These are phyloP conservation scores for Athalia rosae DNA, from an alignment of 2,888 invertebrate genomes.

Conservation along the genomic window DNA sequence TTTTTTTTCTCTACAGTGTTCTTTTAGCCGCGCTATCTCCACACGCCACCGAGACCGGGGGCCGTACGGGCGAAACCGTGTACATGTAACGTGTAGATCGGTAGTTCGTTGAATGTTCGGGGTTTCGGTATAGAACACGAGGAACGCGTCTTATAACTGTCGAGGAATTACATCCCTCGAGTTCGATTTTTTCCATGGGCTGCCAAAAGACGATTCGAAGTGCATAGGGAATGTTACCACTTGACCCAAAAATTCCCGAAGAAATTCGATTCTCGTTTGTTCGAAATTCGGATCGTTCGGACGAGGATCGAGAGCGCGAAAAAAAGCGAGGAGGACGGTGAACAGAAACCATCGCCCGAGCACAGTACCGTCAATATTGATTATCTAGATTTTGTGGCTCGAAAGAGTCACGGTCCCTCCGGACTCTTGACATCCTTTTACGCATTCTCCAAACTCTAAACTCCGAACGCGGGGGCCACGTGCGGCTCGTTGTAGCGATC, in stretches of 20 bases:
- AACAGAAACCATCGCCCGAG: no score
- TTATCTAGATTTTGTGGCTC: not conserved
- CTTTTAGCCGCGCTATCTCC: no score
- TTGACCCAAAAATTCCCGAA: not conserved
- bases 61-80: no score
- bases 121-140: not conserved
- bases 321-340: no score
- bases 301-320: no score
- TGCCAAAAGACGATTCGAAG: constrained; percentile 19
- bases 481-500: constrained; percentile 64
- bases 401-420: not conserved
- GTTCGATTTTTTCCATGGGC: constrained; percentile 11
- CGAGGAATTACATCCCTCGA: constrained; percentile 14
- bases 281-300: not conserved
- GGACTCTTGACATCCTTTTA: constrained; percentile 50
- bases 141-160: constrained; percentile 17
- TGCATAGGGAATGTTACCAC: not conserved
- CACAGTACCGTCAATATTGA: not conserved
- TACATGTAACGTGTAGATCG: no score
- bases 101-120: not conserved
- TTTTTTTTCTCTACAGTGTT: no score
- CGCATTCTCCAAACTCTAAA: constrained; percentile 51
- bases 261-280: not conserved
- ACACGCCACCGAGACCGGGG: no score
- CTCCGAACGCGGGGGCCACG: constrained; percentile 58